Evolutionary conservation across 2,888 invertebrate species (phyloP), one percentile per base, ranked within the genome.

Genomic region (Ophioninae sp.): DNA sequence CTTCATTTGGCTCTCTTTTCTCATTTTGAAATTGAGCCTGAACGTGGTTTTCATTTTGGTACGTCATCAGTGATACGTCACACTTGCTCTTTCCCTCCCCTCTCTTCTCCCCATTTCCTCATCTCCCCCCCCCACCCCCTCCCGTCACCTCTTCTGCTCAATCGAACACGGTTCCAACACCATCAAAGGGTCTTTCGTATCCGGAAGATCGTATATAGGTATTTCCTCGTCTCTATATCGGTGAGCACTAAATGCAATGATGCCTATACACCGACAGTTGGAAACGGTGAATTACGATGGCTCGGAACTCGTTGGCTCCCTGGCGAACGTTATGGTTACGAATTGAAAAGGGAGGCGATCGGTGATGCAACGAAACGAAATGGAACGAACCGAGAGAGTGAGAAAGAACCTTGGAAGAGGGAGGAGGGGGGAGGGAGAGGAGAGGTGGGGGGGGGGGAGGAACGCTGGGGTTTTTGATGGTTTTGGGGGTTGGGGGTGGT

Each of bases 301-400:
- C 74, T 69, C 72, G 71, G 61, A 37, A 68, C 73, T 77, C 44
- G 23, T 61, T 63, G 71, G 51, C 74, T 74, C 74, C 58, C 73
- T 74, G 79, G 68, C n/a, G 74, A 84, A 77, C 85, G 75, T 81
- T 81, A 86, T 83, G 81, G 82, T 74, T 76, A 83, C 78, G 82
- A 87, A 87, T 86, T 85, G 86, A 86, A 86, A 83, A 82, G 83
- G 82, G 84, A 83, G 30, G 85, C 85, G 83, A 86, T 82, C 74
- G 79, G 79, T 80, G 81, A 81, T 83, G 78, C 82, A 85, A 85
- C 83, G 82, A 83, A 86, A 85, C 79, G 82, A 82, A 86, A 85
- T 86, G 83, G 82, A 86, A 85, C 79, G 75, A 78, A 64, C 76
- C 9, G 22, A 67, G 65, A 17, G 61, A 22, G 73, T 41, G 75